Evolutionary conservation across 2,113 vertebrate species (phyloP).

Genomic region (Notarius quadriscutis): DNA sequence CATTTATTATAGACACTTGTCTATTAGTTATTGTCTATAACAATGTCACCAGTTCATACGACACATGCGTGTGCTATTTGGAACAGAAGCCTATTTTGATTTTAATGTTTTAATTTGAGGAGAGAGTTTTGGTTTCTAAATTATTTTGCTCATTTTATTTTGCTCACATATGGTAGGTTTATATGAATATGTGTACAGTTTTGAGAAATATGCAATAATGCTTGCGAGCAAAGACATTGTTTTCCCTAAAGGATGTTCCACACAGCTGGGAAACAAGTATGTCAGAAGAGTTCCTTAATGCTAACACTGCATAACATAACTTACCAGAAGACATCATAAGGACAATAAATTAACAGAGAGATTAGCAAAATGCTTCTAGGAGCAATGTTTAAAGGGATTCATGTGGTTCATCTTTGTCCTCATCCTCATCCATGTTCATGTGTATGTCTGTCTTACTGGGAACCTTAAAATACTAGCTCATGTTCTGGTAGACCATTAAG

Average conservation of each 20-base stretch:
- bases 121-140: no score
- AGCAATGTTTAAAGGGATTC: not conserved
- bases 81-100: no score
- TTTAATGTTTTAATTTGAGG: no score
- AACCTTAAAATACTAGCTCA: not conserved
- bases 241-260: not conserved
- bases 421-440: not conserved
- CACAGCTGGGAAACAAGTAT: not conserved
- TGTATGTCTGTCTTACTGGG: not conserved
- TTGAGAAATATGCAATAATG: no score
- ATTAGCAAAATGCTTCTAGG: not conserved
- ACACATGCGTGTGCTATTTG: no score
- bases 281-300: not conserved
- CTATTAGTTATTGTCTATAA: not conserved
- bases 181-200: no score
- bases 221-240: no score
- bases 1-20: not conserved
- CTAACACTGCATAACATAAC: no score
- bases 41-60: no score
- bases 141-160: no score
- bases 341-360: not conserved
- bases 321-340: not conserved
- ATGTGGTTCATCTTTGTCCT: not conserved
- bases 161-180: no score
- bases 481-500: not conserved